Base-by-base conservation (phyloP, 2,113 vertebrate genomes). In the Mastomys natalensis region DNA sequence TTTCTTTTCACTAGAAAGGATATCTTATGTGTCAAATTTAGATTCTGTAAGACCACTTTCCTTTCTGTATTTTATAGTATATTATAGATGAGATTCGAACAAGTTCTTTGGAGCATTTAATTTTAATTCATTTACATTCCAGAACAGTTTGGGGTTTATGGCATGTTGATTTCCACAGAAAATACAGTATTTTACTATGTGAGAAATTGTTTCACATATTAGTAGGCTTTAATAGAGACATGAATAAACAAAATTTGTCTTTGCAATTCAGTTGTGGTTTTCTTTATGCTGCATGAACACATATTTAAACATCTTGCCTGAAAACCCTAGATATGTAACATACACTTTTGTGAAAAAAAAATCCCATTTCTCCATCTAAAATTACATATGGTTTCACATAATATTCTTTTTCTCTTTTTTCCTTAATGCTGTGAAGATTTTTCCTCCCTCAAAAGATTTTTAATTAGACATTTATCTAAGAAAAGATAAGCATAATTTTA, bases 381-480 rank as follows among this genome's bases (percentile, higher is more conserved):
- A 11, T 94, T 93, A 43, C 43, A 93, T 90, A 76, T 11, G 51
- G 19, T 72, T 95, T 92, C 40, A 87, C 78, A 51, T 89, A 94
- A 77, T 95, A 81, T 87, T 81, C 4, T 78, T 94, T 45, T 48
- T 90, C n/a, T 58, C 24, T 74, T 72, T 92, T 92, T 91, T 5
- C 17, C 77, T 80, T 93, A 98, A 92, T 97, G 80, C 96, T 95
- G 37, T 85, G 89, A 62, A 37, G 48, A 9, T 68, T 92, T 40
- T 93, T 97, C 88, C 60, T 22, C 16, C n/a, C 81, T 92, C 92
- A 53, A 95, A 94, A n/a, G 31, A 96, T 89, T 92, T 97, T 96
- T 98, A 98, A 97, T 97, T 97, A 97, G 64, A 73, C 43, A 93
- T 98, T 98, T 98, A 95, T 95, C 89, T 97, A 96, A 97, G 92